Conservation (phyloP, 2,113 vertebrate species). For the Hystrix cristata region DNA sequence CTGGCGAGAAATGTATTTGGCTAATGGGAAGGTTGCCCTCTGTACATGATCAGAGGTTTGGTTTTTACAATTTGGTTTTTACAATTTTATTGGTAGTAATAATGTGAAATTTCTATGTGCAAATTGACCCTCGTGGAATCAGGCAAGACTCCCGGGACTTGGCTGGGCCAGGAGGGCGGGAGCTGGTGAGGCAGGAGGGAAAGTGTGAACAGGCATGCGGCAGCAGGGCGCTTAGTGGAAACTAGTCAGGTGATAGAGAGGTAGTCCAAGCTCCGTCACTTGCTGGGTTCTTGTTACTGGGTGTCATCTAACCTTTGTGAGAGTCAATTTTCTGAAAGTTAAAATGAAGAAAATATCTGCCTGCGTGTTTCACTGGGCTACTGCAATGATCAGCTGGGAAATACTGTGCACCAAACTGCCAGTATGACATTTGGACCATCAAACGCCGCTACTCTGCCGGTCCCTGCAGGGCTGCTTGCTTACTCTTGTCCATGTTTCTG, state of each 20-base stretch:
- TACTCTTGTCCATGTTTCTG: background rate
- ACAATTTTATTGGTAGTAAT: background rate
- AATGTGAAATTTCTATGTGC: background rate
- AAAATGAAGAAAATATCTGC: background rate
- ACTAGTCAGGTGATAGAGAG: background rate
- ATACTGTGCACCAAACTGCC: background rate
- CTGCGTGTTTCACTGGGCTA: background rate
- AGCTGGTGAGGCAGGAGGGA: fast-evolving
- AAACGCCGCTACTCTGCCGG: no score
- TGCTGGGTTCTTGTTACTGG: background rate
- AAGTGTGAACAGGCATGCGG: fast-evolving
- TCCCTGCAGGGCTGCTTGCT: background rate
- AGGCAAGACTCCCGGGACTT: background rate
- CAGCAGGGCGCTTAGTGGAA: background rate
- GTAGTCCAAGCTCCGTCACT: background rate
- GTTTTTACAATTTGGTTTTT: background rate
- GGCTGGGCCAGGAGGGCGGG: background rate
- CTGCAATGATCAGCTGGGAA: background rate
- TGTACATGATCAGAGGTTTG: background rate
- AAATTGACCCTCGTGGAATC: background rate
- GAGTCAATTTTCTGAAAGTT: background rate
- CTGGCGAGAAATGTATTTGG: background rate
- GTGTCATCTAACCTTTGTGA: background rate
- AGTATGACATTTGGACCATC: background rate
- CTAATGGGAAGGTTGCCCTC: background rate